Evolutionary conservation across 1,140 invertebrate species (phyloP), one percentile per base, ranked within the genome.

Genomic region (Sinonovacula constricta): DNA sequence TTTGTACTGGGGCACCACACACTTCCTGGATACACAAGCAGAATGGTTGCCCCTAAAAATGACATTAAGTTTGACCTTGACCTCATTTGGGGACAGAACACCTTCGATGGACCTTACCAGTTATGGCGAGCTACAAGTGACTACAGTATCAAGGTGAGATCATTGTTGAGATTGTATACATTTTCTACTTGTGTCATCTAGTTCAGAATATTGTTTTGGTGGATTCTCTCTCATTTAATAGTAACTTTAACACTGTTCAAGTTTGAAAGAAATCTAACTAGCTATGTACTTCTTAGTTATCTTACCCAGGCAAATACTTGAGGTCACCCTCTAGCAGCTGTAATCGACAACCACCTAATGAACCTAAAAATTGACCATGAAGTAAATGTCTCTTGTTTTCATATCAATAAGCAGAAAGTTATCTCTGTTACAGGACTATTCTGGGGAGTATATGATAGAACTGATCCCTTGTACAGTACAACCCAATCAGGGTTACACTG

Each of bases 51-150:
- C 7, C 91, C 91, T 24, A 51, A 77, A 22, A 71, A 90, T 28
- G 81, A 85, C 49, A 81, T 90, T 3, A 82, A 82, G 31, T 92
- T 92, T 86, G 86, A 90, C 67, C 85, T 93, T 24, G 86, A 89
- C 49, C 82, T 92, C 0, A 24, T 92, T 10, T 92, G 91, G 92
- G 89, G 86, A 68, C 90, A 92, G 74, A 85, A 89, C 34, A 92
- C 92, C 18, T 92, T 90, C 87, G 91, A 92, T 80, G 90, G 91
- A 34, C 91, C 92, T 14, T 86, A 89, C 51, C 92, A 93, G 79
- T 83, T 91, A 28, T 93, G 92, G 92, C 87, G 87, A 83, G 91
- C 92, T 22, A 91, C 87, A 10, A 91, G 89, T 74, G 80, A 88
- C 15, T 91, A 88, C 81, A 92, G 86, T 78, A 77, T 92, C 2